These are phyloP conservation scores for Lobophora halterata DNA, from an alignment of 2,888 invertebrate species.

Conservation along the genomic window DNA sequence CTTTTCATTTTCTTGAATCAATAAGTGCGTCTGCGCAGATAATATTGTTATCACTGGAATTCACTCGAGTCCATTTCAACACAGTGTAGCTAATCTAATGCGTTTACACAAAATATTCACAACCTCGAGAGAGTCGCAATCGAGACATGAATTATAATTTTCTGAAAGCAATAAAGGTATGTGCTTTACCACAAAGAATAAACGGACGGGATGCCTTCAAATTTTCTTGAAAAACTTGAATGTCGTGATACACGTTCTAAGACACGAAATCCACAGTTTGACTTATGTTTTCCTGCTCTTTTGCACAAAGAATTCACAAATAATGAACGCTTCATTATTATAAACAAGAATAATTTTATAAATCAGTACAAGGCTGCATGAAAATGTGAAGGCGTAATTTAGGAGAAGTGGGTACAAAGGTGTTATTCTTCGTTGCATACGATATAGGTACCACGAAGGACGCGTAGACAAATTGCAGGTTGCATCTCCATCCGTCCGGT, in stretches of 20 bases:
- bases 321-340: background rate
- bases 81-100: too few species aligned
- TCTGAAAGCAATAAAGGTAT: slow-evolving; percentile 2
- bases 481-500: slow-evolving; percentile 36
- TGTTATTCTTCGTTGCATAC: slow-evolving; percentile 46
- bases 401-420: slow-evolving; percentile 34
- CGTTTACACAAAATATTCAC: too few species aligned
- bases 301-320: background rate
- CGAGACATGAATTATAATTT: slow-evolving; percentile 3
- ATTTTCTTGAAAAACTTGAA: slow-evolving; percentile 4
- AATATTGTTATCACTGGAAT: slow-evolving; percentile 1
- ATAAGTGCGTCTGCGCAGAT: too few species aligned
- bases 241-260: background rate
- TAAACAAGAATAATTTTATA: background rate
- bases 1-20: too few species aligned
- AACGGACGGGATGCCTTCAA: background rate
- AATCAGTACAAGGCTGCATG: slow-evolving; percentile 20
- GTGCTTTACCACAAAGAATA: slow-evolving; percentile 12
- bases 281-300: slow-evolving; percentile 8
- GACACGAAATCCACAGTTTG: background rate
- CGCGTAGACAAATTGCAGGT: slow-evolving; percentile 50
- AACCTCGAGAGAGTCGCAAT: too few species aligned
- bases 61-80: too few species aligned
- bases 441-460: slow-evolving; percentile 60
- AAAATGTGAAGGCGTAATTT: slow-evolving; percentile 38